Conservation (phyloP, 2,113 vertebrate genomes). For the Eonycteris spelaea region DNA sequence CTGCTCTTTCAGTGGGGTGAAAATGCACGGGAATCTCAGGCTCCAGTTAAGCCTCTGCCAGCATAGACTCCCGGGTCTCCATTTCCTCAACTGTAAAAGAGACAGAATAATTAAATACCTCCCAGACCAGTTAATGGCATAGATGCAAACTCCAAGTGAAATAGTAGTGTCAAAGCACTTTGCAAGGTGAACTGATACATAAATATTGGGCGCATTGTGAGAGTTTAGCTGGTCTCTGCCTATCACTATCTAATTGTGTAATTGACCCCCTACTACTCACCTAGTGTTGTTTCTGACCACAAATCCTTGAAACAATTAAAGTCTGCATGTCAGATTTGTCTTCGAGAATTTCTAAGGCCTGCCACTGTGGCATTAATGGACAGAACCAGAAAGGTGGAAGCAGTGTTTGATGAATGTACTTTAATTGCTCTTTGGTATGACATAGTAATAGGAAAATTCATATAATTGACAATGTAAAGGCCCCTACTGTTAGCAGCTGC, state of each 20-base stretch:
- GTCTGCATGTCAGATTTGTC: constrained; percentile 50
- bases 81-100: not conserved
- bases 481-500: constrained; percentile 79
- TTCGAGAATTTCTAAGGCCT: constrained; percentile 60
- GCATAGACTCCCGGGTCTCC: not conserved
- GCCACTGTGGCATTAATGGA: constrained; percentile 68
- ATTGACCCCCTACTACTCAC: constrained; percentile 65
- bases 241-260: constrained; percentile 57
- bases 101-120: constrained; percentile 22
- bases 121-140: not conserved
- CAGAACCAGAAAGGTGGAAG: constrained; percentile 68
- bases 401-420: constrained; percentile 73
- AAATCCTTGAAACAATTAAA: constrained; percentile 73
- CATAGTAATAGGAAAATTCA: constrained; percentile 78
- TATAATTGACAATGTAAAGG: constrained; percentile 78
- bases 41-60: not conserved
- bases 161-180: constrained; percentile 18
- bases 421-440: constrained; percentile 78
- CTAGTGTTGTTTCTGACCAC: constrained; percentile 66
- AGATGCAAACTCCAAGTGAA: not conserved
- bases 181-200: constrained; percentile 22
- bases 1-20: accelerated
- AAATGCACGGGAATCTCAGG: too few species aligned
- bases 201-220: constrained; percentile 57
- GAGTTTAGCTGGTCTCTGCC: constrained; percentile 39